Conservation (phyloP, 2,797 vertebrate genomes). For the Enteromius trimaculatus region DNA sequence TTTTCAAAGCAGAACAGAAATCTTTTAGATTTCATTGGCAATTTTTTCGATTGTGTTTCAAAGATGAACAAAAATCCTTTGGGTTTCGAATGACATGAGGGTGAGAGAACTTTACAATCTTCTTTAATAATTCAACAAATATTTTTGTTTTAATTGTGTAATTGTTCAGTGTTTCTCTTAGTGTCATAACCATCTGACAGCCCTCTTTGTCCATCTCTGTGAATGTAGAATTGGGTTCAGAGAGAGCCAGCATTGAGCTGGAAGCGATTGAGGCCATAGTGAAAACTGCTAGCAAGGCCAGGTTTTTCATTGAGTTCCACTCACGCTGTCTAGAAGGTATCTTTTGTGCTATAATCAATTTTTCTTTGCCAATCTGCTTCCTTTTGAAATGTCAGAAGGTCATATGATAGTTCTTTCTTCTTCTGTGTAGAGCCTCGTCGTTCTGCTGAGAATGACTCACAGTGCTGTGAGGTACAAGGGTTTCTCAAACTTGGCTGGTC, state of each 20-base stretch:
- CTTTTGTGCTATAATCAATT: conserved; percentile 9
- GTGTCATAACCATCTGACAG: neutral
- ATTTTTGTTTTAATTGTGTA: neutral
- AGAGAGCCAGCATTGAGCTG: conserved; percentile 79
- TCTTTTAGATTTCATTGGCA: neutral
- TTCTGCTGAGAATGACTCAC: conserved; percentile 82
- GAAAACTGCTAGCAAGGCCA: conserved; percentile 84
- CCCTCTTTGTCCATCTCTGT: conserved; percentile 5
- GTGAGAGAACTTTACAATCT: neutral
- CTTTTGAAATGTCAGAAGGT: conserved; percentile 6
- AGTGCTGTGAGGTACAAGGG: conserved; percentile 80
- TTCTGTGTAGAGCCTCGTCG: conserved; percentile 76
- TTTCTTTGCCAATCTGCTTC: neutral
- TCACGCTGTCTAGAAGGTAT: conserved; percentile 82
- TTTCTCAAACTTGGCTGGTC: conserved; percentile 86
- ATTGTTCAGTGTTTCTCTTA: conserved; percentile 13
- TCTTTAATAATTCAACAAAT: neutral
- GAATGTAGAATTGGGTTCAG: conserved; percentile 66
- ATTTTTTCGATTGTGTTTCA: neutral
- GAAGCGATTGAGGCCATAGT: conserved; percentile 82
- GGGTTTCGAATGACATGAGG: neutral
- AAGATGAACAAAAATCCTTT: neutral
- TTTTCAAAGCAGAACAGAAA: neutral
- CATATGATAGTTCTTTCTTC: conserved; percentile 28
- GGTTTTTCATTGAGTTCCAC: conserved; percentile 84